phyloP scores from a whole-genome alignment of 1,140 invertebrate species.

The Tribolium castaneum region DNA sequence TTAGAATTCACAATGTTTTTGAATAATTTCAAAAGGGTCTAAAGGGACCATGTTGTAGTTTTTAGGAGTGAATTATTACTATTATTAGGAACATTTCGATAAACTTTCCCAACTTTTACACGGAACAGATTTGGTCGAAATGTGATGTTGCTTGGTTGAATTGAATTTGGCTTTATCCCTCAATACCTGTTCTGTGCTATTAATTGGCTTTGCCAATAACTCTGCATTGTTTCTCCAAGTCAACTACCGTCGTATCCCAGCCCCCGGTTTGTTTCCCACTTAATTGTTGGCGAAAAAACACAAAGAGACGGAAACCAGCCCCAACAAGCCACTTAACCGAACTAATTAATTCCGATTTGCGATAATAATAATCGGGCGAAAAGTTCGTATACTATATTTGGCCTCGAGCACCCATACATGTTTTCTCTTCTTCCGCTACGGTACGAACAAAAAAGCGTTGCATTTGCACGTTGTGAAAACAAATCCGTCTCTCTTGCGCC shows the following conservation, averaged over 20 bases:
- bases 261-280: not conserved
- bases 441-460: not conserved
- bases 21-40: too few relatives aligned
- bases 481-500: not conserved
- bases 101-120: too few relatives aligned
- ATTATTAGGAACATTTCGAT: too few relatives aligned
- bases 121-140: too few relatives aligned
- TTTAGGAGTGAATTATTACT: too few relatives aligned
- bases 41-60: too few relatives aligned
- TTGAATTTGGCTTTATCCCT: too few relatives aligned
- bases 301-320: not conserved
- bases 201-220: not conserved
- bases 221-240: too few relatives aligned
- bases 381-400: not conserved
- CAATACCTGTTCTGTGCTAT: too few relatives aligned
- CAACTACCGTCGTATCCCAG: not conserved
- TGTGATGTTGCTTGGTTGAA: too few relatives aligned
- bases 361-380: not conserved
- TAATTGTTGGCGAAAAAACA: not conserved
- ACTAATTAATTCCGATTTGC: conserved; percentile 28
- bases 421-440: not conserved
- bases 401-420: not conserved
- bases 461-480: conserved; percentile 6
- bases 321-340: not conserved
- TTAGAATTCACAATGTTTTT: too few relatives aligned